Conservation (phyloP, 2,888 invertebrate genomes). For the Phlogophora meticulosa region DNA sequence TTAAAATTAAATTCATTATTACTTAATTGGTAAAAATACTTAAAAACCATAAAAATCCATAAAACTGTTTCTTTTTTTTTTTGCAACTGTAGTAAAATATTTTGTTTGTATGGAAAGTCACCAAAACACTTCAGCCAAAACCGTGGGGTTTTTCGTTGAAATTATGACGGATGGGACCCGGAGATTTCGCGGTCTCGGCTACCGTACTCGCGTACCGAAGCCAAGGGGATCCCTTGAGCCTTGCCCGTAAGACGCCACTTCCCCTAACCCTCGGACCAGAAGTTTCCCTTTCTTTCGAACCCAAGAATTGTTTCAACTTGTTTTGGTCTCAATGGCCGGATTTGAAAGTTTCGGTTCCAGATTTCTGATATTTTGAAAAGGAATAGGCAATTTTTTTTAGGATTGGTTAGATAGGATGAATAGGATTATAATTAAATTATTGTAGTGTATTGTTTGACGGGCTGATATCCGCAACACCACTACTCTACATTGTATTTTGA, state of each 20-base stretch:
- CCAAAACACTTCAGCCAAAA: slow-evolving; percentile 45
- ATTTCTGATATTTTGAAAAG: slow-evolving; percentile 2
- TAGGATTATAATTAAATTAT: too few species aligned
- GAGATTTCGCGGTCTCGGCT: slow-evolving; percentile 82
- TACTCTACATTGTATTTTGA: too few species aligned
- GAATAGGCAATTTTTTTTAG: background rate
- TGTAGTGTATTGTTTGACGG: too few species aligned
- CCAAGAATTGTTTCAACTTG: slow-evolving; percentile 59
- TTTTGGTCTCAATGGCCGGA: slow-evolving; percentile 50
- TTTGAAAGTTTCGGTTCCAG: slow-evolving; percentile 41
- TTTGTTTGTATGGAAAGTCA: slow-evolving; percentile 30
- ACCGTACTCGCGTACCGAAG: slow-evolving; percentile 78
- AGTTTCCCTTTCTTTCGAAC: slow-evolving; percentile 68
- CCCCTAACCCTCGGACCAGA: slow-evolving; percentile 52
- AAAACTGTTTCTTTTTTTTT: background rate
- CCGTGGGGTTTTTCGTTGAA: slow-evolving; percentile 72
- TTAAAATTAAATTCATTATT: too few species aligned
- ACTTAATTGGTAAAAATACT: too few species aligned
- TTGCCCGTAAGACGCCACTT: slow-evolving; percentile 71
- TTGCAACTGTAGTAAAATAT: background rate
- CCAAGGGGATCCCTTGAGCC: slow-evolving; percentile 84
- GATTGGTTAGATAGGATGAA: background rate
- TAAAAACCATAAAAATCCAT: too few species aligned
- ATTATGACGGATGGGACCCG: slow-evolving; percentile 87
- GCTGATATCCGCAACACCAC: background rate